These are phyloP conservation scores for Listronotus bonariensis DNA, from an alignment of 1,140 invertebrate genomes.

Conservation along the genomic window DNA sequence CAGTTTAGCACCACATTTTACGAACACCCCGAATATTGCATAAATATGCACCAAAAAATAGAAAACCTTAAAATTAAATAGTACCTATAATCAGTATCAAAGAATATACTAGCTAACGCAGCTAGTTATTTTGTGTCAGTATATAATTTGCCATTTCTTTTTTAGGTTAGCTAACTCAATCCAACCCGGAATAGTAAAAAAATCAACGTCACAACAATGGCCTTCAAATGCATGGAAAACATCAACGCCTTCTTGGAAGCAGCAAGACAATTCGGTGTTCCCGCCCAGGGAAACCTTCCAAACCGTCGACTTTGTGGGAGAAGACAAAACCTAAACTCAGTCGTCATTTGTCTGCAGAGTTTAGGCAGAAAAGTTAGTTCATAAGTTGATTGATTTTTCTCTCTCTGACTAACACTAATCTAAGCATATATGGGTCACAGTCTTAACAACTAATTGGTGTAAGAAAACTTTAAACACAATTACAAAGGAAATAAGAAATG, in stretches of 20 bases:
- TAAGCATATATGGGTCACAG: background rate
- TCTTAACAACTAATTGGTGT: too few species aligned
- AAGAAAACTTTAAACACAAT: too few species aligned
- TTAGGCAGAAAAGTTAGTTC: slow-evolving; percentile 87
- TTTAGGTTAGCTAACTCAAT: slow-evolving; percentile 79
- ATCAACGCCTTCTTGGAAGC: slow-evolving; percentile 92
- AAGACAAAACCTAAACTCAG: slow-evolving; percentile 91
- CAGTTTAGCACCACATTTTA: too few species aligned
- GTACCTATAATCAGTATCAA: too few species aligned
- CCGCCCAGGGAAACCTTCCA: slow-evolving; percentile 94
- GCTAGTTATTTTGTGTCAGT: too few species aligned
- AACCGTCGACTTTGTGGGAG: slow-evolving; percentile 93
- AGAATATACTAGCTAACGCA: too few species aligned
- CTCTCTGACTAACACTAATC: background rate
- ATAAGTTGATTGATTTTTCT: slow-evolving; percentile 36
- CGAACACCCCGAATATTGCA: too few species aligned
- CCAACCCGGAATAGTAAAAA: slow-evolving; percentile 83
- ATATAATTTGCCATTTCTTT: slow-evolving; percentile 33
- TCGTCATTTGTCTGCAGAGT: slow-evolving; percentile 92
- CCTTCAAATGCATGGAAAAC: slow-evolving; percentile 99
- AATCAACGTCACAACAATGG: slow-evolving; percentile 83
- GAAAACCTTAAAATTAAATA: too few species aligned
- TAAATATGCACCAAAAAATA: too few species aligned
- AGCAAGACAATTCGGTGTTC: slow-evolving; percentile 87
- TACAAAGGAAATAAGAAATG: too few species aligned